Percentiles rank a stretch among this genome's conserved stretches.
These are phyloP conservation scores for Hystrix cristata DNA, from an alignment of 2,113 vertebrate species.

Conservation along the genomic window DNA sequence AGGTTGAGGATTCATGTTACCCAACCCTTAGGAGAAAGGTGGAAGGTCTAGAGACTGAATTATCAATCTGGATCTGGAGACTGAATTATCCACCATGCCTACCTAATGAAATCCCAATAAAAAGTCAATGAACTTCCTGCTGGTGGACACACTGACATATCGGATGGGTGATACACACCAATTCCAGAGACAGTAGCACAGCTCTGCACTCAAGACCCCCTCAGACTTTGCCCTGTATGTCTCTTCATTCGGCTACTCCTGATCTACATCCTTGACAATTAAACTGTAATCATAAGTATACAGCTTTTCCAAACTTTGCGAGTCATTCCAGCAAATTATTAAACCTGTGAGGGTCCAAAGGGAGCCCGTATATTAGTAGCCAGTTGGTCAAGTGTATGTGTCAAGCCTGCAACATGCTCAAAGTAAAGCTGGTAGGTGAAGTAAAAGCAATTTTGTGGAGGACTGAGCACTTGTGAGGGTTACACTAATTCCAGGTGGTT, in stretches of 20 bases:
- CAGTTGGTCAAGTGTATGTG: neutral
- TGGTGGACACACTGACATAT: neutral
- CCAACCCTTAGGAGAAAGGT: neutral
- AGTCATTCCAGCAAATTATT: slow-evolving; percentile 26
- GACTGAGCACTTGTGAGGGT: neutral
- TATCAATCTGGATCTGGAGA: neutral
- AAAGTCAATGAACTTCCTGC: slow-evolving; percentile 1
- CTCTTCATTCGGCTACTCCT: neutral
- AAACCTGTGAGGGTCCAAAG: neutral
- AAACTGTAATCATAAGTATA: neutral
- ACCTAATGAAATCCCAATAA: neutral
- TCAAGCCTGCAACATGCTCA: neutral
- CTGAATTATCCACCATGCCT: neutral
- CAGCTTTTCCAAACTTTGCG: neutral
- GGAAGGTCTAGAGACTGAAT: neutral
- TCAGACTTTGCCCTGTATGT: neutral
- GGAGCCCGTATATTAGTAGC: neutral
- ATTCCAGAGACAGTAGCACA: neutral
- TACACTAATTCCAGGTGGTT: neutral
- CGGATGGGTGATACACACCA: neutral
- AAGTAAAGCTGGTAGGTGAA: neutral
- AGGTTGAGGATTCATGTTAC: neutral
- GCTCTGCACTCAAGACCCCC: neutral
- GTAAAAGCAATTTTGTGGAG: neutral
- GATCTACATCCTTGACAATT: slow-evolving; percentile 16